Base-by-base conservation (phyloP, 2,888 invertebrate species). In the Drosophila birchii region DNA sequence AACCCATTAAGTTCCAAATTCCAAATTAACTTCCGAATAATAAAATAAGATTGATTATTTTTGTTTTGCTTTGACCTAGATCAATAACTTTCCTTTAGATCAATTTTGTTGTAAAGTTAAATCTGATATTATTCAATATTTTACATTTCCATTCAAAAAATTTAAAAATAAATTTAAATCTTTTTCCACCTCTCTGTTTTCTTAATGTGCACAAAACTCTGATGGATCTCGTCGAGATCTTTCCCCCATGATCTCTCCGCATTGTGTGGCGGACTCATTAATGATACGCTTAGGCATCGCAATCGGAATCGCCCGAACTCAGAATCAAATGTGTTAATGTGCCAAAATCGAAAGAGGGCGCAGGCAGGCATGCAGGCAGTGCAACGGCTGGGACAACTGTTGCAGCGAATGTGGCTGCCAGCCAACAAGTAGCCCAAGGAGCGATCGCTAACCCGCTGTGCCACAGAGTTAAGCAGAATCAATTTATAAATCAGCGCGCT, bases 401-500 rank as follows among this genome's bases (percentile, higher is more conserved):
- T 34, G 64, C 67, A 55, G 49, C 49, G 44, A 54, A 74, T 74
- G 49, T 41, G 64, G 36, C 34, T 47, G 66, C 43, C 51, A 53
- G 66, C 43, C 51, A 53, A 60, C 73, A 79, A 81, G 81, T 71
- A 75, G 84, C 80, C 63, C 53, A 67, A 67, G 78, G 62, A 70
- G 56, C 54, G 77, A 79, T 81, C 51, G 51, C 51, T 53, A 53
- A 79, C 90, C 88, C 91, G 91, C 91, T 91, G 91, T 90, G 91
- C 86, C 85, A 84, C 86, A 76, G 82, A 90, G 79, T 90, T 91
- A 90, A 88, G 86, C 89, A 90, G 85, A 90, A 90, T 91, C 90
- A 91, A 90, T 91, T 90, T 91, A 91, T 90, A 91, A 90, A 90
- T 91, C 90, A 90, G 90, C 88, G 78, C 81, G 62, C 77, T 81